These are phyloP conservation scores for Andrena minutula DNA, from an alignment of 2,888 invertebrate genomes.

Conservation along the genomic window DNA sequence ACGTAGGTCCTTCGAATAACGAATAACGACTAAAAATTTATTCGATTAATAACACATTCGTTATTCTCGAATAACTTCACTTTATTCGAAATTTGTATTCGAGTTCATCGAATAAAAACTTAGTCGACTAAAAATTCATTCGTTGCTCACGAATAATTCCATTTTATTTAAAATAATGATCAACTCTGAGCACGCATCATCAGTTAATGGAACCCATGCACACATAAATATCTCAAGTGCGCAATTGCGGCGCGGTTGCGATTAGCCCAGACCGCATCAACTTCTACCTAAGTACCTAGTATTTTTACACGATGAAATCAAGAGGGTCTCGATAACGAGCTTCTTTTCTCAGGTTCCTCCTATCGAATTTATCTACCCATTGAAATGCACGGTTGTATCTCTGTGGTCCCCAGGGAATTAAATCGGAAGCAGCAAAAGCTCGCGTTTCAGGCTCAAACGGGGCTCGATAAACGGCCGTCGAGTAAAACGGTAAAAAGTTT, in stretches of 20 bases:
- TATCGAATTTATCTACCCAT: conserved; percentile 11
- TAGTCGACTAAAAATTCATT: too few species aligned
- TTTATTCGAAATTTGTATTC: too few species aligned
- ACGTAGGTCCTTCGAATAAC: too few species aligned
- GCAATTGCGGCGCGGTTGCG: background rate
- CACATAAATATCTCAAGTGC: background rate
- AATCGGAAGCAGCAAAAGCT: conserved; percentile 13
- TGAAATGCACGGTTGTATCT: conserved; percentile 6
- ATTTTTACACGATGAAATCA: conserved; percentile 12
- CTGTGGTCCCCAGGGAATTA: background rate
- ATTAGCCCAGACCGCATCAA: too few species aligned
- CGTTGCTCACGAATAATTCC: too few species aligned
- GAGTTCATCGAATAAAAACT: too few species aligned
- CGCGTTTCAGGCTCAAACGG: background rate
- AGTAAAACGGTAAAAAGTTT: background rate
- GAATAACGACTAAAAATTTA: too few species aligned
- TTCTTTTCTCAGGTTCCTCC: conserved; percentile 2
- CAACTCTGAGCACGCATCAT: background rate
- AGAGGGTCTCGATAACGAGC: conserved; percentile 22
- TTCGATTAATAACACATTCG: too few species aligned
- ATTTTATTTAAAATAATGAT: too few species aligned
- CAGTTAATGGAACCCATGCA: conserved; percentile 1
- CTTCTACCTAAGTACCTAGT: background rate
- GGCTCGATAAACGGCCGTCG: background rate
- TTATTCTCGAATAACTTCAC: too few species aligned